Base-by-base conservation (phyloP, 2,113 vertebrate genomes). In the Urocolius indicus region DNA sequence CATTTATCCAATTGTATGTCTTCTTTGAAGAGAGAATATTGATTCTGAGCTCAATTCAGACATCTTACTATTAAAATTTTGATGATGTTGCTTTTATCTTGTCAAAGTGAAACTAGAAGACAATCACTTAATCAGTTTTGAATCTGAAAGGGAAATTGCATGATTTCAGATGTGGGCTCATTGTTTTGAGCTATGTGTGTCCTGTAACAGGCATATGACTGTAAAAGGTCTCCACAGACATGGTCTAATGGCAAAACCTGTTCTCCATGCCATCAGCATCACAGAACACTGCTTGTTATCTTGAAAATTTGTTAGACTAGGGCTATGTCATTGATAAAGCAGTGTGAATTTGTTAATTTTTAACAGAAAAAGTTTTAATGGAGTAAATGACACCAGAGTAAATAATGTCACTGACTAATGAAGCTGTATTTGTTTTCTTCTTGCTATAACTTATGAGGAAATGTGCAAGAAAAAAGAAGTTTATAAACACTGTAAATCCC, bases 401-500 rank as follows among this genome's bases (percentile, higher is more conserved):
- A 84, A 72, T 58, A 34, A 6, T 36, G 11, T 4, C 15, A 32
- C 23, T 68, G 58, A 46, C 34, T 91, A 79, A 58, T 73, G 46
- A 85, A 83, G 3, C 9, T 51, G 9, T 26, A 51, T 73, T 73
- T 92, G 34, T 43, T 43, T 87, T 51, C 75, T 36, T 72, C 27
- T 84, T 91, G 46, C 12, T 54, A 58, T 16, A 91, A 57, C 1
- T 81, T 81, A 49, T 5, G 32, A 92, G 57, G 36, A 92, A 96
- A 96, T 95, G 49, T 89, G 54, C 46, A 94, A 75, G 82, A 91
- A 94, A 95, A 95, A 67, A 71, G 2, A 68, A 45, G 15, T 83
- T 96, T 83, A 32, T n/a, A 89, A 94, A 96, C 18, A 51, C n/a
- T 74, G 38, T 85, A 91, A 96, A 91, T 91, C 46, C 71, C 45